Percentiles rank a stretch among this genome's conserved stretches.
Conservation (phyloP, 35 echinoderm and acorn worm species). For the Amphiura filiformis region DNA sequence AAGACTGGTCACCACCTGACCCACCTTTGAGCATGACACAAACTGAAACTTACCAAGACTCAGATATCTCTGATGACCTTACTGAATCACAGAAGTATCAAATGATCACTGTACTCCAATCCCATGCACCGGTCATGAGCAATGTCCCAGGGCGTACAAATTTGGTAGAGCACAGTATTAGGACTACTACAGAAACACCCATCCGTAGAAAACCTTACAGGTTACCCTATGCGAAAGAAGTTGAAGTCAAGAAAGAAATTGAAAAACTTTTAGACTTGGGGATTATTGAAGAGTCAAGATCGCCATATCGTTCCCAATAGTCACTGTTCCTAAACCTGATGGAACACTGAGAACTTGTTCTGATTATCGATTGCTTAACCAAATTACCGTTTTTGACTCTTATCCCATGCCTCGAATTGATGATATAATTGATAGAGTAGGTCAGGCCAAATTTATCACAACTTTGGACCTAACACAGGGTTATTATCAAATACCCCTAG, state of each 20-base stretch:
- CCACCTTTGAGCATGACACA: not conserved
- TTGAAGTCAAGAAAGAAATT: not conserved
- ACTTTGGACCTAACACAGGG: constrained; percentile 29
- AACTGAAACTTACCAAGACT: not conserved
- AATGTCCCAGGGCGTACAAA: not conserved
- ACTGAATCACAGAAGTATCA: not conserved
- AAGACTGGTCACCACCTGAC: not conserved
- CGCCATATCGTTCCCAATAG: constrained; percentile 49
- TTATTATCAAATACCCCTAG: constrained; percentile 43
- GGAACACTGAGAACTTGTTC: constrained; percentile 17
- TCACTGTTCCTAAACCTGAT: constrained; percentile 40
- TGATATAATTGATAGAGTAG: constrained; percentile 39
- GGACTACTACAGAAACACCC: not conserved
- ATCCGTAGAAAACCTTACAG: not conserved
- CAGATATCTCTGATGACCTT: not conserved
- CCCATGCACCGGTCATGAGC: not conserved
- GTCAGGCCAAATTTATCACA: constrained; percentile 8
- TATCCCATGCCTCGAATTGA: constrained; percentile 59
- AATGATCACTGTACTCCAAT: not conserved
- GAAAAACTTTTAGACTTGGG: constrained; percentile 35
- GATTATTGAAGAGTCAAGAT: constrained; percentile 36
- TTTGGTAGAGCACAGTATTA: not conserved
- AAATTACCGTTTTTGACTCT: constrained; percentile 38
- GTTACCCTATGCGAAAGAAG: not conserved
- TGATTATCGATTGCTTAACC: constrained; percentile 12